These are phyloP conservation scores for Apistogramma diplotaenia DNA, from an alignment of 2,113 vertebrate genomes.

Conservation along the genomic window DNA sequence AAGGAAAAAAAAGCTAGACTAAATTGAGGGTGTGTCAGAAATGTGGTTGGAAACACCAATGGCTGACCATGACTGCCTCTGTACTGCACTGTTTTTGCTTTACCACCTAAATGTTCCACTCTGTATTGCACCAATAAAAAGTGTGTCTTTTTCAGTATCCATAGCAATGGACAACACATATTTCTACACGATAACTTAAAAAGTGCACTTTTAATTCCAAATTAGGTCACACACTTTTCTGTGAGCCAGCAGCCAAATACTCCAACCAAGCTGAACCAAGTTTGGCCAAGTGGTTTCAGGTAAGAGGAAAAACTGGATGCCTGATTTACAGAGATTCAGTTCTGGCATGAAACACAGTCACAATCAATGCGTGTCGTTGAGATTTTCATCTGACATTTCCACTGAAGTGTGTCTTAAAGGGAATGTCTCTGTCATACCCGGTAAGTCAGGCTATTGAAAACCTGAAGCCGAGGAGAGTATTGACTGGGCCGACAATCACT, in stretches of 20 bases:
- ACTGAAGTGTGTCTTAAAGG: slow-evolving; percentile 34
- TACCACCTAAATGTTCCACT: slow-evolving; percentile 47
- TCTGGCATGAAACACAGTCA: not conserved
- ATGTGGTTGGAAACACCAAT: slow-evolving; percentile 60
- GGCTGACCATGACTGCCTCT: slow-evolving; percentile 38
- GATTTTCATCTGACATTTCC: slow-evolving; percentile 43
- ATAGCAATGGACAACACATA: slow-evolving; percentile 24
- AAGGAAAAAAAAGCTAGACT: slow-evolving; percentile 11
- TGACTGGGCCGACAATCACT: slow-evolving; percentile 34
- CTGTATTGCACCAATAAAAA: slow-evolving; percentile 30
- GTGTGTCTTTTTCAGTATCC: slow-evolving; percentile 3
- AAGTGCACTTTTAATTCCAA: slow-evolving; percentile 4
- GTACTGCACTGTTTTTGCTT: slow-evolving; percentile 25
- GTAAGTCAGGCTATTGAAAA: slow-evolving; percentile 33
- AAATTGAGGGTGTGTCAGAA: slow-evolving; percentile 65
- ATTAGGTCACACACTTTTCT: slow-evolving; percentile 13
- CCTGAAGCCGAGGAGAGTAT: slow-evolving; percentile 5
- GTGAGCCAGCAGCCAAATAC: not conserved
- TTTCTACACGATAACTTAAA: not conserved
- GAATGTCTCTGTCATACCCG: slow-evolving; percentile 27
- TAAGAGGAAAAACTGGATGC: not conserved
- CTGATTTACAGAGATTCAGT: not conserved
- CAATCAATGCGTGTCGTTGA: slow-evolving; percentile 34
- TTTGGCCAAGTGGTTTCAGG: not conserved
- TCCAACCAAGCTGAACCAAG: not conserved